A percentile compares a stretch with the other conserved stretches of the same genome.
Evolutionary conservation across 53 echinoderm and acorn worm genomes (phyloP).

Genomic region (Holothuria scabra): DNA sequence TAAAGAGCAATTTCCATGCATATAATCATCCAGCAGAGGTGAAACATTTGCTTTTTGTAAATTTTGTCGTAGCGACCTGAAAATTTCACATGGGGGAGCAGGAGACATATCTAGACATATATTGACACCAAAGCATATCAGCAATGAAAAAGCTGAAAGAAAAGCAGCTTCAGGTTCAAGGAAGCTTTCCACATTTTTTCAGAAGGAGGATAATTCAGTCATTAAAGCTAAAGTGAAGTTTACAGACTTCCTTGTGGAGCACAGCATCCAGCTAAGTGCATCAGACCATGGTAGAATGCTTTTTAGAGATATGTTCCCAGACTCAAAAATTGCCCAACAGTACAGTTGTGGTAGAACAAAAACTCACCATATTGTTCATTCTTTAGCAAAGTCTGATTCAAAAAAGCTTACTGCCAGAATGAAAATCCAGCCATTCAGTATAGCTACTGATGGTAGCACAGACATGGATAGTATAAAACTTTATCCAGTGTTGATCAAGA

Average conservation of each 20-base stretch:
- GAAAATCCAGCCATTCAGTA: constrained; percentile 5
- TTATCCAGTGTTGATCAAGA: constrained; percentile 1
- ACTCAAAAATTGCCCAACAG: constrained; percentile 50
- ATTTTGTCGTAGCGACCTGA: too few relatives aligned
- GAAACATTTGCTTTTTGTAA: too few relatives aligned
- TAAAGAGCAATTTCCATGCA: too few relatives aligned
- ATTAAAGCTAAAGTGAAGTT: constrained; percentile 41
- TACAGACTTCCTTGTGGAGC: constrained; percentile 42
- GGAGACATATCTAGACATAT: too few relatives aligned
- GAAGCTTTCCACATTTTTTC: constrained; percentile 35
- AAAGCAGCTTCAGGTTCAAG: constrained; percentile 15
- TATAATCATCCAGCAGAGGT: too few relatives aligned
- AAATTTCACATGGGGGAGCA: too few relatives aligned
- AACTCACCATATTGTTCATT: constrained; percentile 27
- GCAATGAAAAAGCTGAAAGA: background rate
- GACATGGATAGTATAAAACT: constrained; percentile 4
- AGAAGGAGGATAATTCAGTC: constrained; percentile 14
- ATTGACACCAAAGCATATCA: too few relatives aligned
- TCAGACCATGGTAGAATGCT: constrained; percentile 26
- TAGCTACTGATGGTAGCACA: constrained; percentile 36
- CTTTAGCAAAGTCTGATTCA: constrained; percentile 1
- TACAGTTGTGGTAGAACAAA: constrained; percentile 51
- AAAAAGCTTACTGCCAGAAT: constrained; percentile 9
- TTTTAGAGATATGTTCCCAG: constrained; percentile 43
- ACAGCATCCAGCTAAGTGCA: constrained; percentile 31